Percentiles rank a stretch among this genome's conserved stretches.
Conservation (phyloP, 2,113 vertebrate genomes). For the Telmatochromis sp. region DNA sequence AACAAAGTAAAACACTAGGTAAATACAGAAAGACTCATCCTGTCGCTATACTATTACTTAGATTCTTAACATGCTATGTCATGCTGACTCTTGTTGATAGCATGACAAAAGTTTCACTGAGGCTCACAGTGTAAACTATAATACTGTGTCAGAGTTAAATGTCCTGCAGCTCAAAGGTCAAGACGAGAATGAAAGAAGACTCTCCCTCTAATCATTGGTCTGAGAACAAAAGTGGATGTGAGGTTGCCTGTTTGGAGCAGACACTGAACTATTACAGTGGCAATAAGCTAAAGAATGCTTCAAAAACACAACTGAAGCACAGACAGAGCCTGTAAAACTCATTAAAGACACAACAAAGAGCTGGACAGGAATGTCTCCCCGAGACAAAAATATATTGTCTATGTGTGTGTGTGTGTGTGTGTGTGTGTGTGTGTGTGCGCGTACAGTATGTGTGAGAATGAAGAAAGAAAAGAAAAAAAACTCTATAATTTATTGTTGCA, state of each 20-base stretch:
- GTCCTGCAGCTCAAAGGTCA: not conserved
- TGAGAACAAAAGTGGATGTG: constrained; percentile 3
- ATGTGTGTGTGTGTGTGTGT: not conserved
- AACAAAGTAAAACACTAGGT: not conserved
- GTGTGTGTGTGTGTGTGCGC: not conserved
- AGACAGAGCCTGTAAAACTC: constrained; percentile 59
- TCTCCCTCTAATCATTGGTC: constrained; percentile 8
- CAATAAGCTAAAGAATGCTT: constrained; percentile 37
- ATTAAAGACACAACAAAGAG: constrained; percentile 66
- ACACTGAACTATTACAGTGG: constrained; percentile 18
- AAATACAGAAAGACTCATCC: not conserved
- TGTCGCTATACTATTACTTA: not conserved
- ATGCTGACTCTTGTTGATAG: not conserved
- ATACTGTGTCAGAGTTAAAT: not conserved
- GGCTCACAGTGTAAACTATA: constrained; percentile 5
- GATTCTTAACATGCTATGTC: not conserved
- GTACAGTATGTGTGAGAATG: constrained; percentile 45
- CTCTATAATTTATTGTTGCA: constrained; percentile 59
- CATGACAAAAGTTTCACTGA: not conserved
- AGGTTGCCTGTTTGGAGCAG: constrained; percentile 23
- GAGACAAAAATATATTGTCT: constrained; percentile 40
- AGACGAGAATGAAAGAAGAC: not conserved
- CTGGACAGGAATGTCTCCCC: constrained; percentile 42
- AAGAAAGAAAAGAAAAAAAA: constrained; percentile 38
- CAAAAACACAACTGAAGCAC: constrained; percentile 58